A percentile compares a stretch with the other conserved stretches of the same genome.
phyloP scores from a whole-genome alignment of 2,797 vertebrate species.

The Tokudaia muenninki region DNA sequence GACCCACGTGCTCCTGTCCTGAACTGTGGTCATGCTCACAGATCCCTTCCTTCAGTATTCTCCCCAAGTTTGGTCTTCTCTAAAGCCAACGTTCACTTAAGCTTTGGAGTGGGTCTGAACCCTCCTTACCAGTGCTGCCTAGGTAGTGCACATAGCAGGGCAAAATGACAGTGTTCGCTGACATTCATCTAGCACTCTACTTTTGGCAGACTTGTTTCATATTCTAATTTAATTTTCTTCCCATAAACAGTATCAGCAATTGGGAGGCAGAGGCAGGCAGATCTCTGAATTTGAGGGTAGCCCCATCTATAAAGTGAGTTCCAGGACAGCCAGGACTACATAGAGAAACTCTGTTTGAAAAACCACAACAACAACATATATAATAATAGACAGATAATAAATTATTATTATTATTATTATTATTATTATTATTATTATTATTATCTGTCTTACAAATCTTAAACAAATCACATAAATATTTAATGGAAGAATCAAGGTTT shows the following conservation, averaged over 20 bases:
- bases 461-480: slow-evolving; percentile 65
- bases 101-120: neutral
- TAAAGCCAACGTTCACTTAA: neutral
- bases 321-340: neutral
- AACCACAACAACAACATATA: neutral
- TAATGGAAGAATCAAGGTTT: slow-evolving; percentile 67
- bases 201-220: slow-evolving; percentile 55
- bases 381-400: neutral
- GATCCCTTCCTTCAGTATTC: neutral
- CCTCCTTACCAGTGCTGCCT: neutral
- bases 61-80: neutral
- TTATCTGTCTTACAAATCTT: slow-evolving; percentile 67
- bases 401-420: neutral
- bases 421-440: neutral
- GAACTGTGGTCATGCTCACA: neutral
- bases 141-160: neutral
- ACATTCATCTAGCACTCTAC: slow-evolving; percentile 20
- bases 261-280: neutral
- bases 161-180: slow-evolving; percentile 5
- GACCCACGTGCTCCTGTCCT: neutral
- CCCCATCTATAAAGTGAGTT: neutral
- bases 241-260: neutral
- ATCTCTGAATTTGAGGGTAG: neutral
- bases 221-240: slow-evolving; percentile 54
- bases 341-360: neutral